Percentiles rank a stretch among this genome's conserved stretches.
phyloP scores from a whole-genome alignment of 1,140 invertebrate species.

The Hirudo medicinalis region DNA sequence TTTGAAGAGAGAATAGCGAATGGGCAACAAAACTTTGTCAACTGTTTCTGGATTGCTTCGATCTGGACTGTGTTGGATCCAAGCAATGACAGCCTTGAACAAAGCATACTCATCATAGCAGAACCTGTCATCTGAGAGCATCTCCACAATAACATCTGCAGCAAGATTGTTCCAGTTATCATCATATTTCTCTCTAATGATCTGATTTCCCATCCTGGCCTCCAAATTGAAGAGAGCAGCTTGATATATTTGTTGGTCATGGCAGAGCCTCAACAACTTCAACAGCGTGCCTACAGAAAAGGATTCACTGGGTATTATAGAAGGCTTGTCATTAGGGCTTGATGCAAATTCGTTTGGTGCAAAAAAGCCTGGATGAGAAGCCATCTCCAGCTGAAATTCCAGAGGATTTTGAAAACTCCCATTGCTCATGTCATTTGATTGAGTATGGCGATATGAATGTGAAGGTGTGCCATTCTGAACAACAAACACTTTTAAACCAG shows the following conservation, averaged over 20 bases:
- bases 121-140: slow-evolving; percentile 21
- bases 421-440: too few relatives aligned
- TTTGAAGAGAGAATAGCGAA: slow-evolving; percentile 20
- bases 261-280: slow-evolving; percentile 18
- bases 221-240: slow-evolving; percentile 23
- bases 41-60: neutral
- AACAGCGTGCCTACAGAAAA: slow-evolving; percentile 20
- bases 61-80: slow-evolving; percentile 10
- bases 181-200: slow-evolving; percentile 15
- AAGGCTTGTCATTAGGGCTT: neutral
- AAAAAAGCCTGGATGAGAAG: too few relatives aligned
- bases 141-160: slow-evolving; percentile 11
- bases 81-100: slow-evolving; percentile 20
- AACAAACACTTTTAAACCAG: slow-evolving; percentile 22
- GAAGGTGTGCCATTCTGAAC: slow-evolving; percentile 1
- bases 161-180: slow-evolving; percentile 19
- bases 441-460: too few relatives aligned
- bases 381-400: too few relatives aligned
- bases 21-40: slow-evolving; percentile 13
- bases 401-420: too few relatives aligned
- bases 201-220: slow-evolving; percentile 21
- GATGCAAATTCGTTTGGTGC: neutral
- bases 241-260: slow-evolving; percentile 13
- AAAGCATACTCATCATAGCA: slow-evolving; percentile 20
- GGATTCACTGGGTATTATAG: slow-evolving; percentile 22